A percentile compares a stretch with the other conserved stretches of the same genome.
phyloP scores from a whole-genome alignment of 2,113 vertebrate genomes.

The Climacteris rufus region DNA sequence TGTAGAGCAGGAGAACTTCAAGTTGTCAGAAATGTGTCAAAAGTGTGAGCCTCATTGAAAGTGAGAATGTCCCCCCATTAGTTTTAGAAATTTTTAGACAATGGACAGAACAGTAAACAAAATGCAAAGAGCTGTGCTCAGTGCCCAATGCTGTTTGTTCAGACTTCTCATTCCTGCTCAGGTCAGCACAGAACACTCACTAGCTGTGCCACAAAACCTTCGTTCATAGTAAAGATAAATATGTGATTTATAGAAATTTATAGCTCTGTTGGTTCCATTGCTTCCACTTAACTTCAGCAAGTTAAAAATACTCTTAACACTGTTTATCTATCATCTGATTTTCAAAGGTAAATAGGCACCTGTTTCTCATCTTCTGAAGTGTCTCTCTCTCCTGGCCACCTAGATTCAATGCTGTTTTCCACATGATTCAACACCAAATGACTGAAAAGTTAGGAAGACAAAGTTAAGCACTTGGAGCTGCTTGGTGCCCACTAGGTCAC shows the following conservation, averaged over 20 bases:
- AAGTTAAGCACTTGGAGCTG: not conserved
- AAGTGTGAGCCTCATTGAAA: not conserved
- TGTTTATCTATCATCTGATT: not conserved
- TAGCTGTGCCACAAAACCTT: not conserved
- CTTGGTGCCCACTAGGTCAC: not conserved
- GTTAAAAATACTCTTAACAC: not conserved
- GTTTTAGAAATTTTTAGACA: not conserved
- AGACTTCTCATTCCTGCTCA: not conserved
- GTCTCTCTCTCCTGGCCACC: not conserved
- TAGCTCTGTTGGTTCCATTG: not conserved
- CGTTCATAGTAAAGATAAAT: not conserved
- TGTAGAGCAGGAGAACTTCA: not conserved
- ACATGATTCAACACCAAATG: not conserved
- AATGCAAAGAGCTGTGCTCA: not conserved
- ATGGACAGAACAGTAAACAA: not conserved
- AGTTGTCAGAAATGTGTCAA: not conserved
- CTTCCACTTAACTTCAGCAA: not conserved
- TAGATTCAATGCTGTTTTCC: not conserved
- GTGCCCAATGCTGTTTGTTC: not conserved
- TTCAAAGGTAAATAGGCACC: not conserved
- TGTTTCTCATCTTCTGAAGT: not conserved
- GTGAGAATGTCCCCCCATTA: not conserved
- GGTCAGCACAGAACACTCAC: not conserved
- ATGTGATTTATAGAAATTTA: not conserved
- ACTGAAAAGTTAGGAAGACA: not conserved